Base-by-base conservation (phyloP, 2,888 invertebrate species). In the Sphecodes monilicornis region DNA sequence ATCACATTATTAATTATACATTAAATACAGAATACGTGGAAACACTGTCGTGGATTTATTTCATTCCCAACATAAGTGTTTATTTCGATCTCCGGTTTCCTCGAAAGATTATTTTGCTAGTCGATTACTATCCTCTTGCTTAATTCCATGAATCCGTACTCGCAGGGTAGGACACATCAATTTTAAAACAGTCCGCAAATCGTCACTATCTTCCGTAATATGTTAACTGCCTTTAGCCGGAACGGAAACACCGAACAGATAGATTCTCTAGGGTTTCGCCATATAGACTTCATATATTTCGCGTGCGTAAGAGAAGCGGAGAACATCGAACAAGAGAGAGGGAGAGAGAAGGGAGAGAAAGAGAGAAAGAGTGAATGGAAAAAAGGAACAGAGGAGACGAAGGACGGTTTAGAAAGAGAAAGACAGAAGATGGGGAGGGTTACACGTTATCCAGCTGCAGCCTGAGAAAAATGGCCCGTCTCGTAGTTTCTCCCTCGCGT, bases 381-480 rank as follows among this genome's bases (percentile, higher is more conserved):
- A 1, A 64, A 64, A 26, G 5, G n/a, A 16, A 29, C 5, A 36
- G 50, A 57, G 43, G 64, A 41, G n/a, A 76, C 22, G 39, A 50
- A 16, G 66, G 36, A 43, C 70, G 26, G 43, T 18, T 43, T 16
- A 3, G 70, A 26, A 29, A n/a, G 64, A 75, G 68, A 39, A 60
- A 77, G 68, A 22, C 36, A 66, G 66, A 39, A 39, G 66, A 32
- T 66, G 32, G n/a, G 68, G 64, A 73, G 68, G 77, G 76, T 39
- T 54, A 78, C 76, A 73, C 86, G 89, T 86, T 90, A 89, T 89
- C 90, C 89, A 88, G 90, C 90, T 91, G 91, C 86, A 90, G 87
- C 74, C 75, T 87, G 91, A 91, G 93, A 92, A 91, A 93, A 92
- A 92, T 93, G 86, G 90, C 92, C 90, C 91, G 86, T 87, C 93